Conservation (phyloP, 2,113 vertebrate genomes). For the Spea bombifrons region DNA sequence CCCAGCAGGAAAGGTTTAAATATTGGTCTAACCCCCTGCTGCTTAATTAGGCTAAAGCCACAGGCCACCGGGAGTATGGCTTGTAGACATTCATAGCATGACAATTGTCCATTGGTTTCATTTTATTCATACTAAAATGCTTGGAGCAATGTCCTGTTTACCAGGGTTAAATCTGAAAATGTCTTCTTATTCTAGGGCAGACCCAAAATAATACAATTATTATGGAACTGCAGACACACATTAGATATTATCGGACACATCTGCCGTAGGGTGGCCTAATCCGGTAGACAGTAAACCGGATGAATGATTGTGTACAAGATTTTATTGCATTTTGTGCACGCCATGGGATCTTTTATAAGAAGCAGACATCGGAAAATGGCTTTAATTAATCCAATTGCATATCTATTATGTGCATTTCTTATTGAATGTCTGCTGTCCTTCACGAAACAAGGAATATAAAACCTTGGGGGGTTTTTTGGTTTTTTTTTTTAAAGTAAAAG, state of each 20-base stretch:
- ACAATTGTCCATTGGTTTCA: not conserved
- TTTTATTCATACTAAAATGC: too few relatives aligned
- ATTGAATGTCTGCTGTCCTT: constrained; percentile 1
- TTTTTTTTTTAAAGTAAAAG: too few relatives aligned
- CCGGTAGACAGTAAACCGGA: not conserved
- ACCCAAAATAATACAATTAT: not conserved
- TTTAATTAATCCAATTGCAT: constrained; percentile 29
- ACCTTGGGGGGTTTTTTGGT: not conserved
- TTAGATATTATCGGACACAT: not conserved
- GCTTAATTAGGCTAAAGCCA: constrained; percentile 25
- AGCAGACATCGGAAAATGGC: constrained; percentile 26
- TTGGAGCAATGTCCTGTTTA: too few relatives aligned
- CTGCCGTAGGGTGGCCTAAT: not conserved
- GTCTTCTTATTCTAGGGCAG: not conserved
- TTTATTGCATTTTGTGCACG: constrained; percentile 23
- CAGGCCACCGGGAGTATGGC: constrained; percentile 5
- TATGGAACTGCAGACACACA: not conserved
- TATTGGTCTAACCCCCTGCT: constrained; percentile 33
- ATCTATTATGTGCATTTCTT: constrained; percentile 6
- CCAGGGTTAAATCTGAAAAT: not conserved
- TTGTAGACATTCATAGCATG: constrained; percentile 7
- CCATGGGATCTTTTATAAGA: not conserved
- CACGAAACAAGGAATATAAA: not conserved
- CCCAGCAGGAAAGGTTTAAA: constrained; percentile 9
- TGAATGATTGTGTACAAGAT: not conserved